Evolutionary conservation across 2,113 vertebrate genomes (phyloP), one percentile per base, ranked within the genome.

Genomic region (Cyanoramphus novaezelandiae): DNA sequence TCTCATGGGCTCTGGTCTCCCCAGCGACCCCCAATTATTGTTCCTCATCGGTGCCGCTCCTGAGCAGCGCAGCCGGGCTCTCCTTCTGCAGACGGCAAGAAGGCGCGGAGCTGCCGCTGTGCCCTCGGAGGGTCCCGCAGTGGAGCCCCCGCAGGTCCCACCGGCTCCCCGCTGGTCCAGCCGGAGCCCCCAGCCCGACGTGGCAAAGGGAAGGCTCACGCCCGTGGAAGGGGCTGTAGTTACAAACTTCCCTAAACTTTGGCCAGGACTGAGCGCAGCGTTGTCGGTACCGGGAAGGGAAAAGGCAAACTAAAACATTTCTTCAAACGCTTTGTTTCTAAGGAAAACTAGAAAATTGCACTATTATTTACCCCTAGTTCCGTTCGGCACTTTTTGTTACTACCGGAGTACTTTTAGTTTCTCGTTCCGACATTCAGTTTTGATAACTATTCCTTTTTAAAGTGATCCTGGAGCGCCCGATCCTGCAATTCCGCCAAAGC

Each of bases 181-280:
- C n/a, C 21, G 21, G n/a, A 35, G 57, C 57, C 33, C 9, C 33
- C 21, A 1, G 57, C 57, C 33, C 13, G 57, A 59, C 33, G 57
- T 16, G 21, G 33, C 21, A 24, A 35, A 59, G 33, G 9, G 57
- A 59, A 59, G 21, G 33, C 57, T 59, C 33, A 35, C 27, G 1
- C 39, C 75, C 83, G 31, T 41, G 31, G 39, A 69, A n/a, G 28
- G 19, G 49, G 11, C 35, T 52, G 53, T 5, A 24, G 60, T 29
- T 43, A 20, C 41, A 77, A 86, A 86, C 88, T 95, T 92, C 10
- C 37, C 53, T 17, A 17, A 92, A 92, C 90, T 94, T 88, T 67
- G 31, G 9, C 20, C 31, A 2, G n/a, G 7, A 19, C 25, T 8
- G 35, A 72, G 28, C 13, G 8, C 57, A 8, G 17, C 14, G 3